Base-by-base conservation (phyloP, 1,140 invertebrate genomes). In the Atta colombica region DNA sequence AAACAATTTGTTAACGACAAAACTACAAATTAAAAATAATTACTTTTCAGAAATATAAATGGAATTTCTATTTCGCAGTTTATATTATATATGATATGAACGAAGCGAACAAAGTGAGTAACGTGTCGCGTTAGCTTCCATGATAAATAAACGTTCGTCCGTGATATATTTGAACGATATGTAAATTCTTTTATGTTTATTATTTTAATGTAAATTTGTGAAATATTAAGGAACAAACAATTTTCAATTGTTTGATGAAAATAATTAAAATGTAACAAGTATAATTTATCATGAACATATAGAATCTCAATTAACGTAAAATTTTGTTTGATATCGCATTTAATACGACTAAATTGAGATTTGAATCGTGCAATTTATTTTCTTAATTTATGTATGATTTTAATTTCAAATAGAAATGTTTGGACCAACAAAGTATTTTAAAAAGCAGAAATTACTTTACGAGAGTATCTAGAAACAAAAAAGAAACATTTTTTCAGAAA, bases 291-390 rank as follows among this genome's bases (percentile, higher is more conserved):
- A 69, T 14, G 14, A 55, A 14, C 61, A 31, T 39, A n/a, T 35
- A 66, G 7, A 25, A 66, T 35, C 14, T 63, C 60, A 31, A 63
- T 31, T 63, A 63, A 28, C 6, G 0, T 53, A 39, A 68, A 80
- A 68, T 80, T 53, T 68, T 14, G 31, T 80, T 55, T 25, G 31
- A 18, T 69, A 58, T 80, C 49, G n/a, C 49, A 68, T 68, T 66
- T 80, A 80, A 80, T 80, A 25, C 69, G 31, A 66, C n/a, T 7
- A 25, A 80, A 80, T 53, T 35, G 21, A 80, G 5, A 39, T 21
- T 65, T 28, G 10, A 2, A 8, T 80, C 28, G 7, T 80, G 49
- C 31, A 31, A 55, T 80, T 28, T 68, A 53, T 68, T 78, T 65
- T 53, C 28, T 35, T 2, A 51, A 28, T 66, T n/a, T 8, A 63